Conservation (phyloP, 53 echinoderm and acorn worm genomes). For the Actinopyga echinites region DNA sequence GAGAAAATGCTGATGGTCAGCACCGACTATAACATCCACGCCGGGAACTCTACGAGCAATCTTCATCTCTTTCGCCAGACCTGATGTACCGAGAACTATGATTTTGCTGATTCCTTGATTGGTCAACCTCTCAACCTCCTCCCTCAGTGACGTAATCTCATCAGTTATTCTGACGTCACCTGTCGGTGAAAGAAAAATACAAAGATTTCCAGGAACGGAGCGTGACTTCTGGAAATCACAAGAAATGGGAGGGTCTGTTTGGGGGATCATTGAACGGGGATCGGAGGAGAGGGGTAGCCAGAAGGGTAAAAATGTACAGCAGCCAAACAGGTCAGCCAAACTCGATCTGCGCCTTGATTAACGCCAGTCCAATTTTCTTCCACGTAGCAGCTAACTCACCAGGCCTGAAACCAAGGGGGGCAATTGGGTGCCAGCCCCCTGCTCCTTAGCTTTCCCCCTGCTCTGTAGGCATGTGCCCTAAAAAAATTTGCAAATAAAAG, state of each 20-base stretch:
- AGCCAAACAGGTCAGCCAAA: too few relatives aligned
- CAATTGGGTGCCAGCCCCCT: too few relatives aligned
- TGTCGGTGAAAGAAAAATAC: not conserved
- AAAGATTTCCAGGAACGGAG: not conserved
- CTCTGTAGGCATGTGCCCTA: too few relatives aligned
- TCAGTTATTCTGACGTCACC: constrained; percentile 66
- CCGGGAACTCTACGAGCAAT: constrained; percentile 65
- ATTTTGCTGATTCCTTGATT: constrained; percentile 66
- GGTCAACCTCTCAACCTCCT: constrained; percentile 54
- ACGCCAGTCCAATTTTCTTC: too few relatives aligned
- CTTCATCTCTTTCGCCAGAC: constrained; percentile 64
- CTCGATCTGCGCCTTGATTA: too few relatives aligned
- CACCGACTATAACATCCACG: constrained; percentile 80
- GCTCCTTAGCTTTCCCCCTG: too few relatives aligned
- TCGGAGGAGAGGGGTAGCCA: not conserved
- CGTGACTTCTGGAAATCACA: not conserved
- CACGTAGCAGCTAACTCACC: too few relatives aligned
- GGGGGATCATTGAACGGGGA: not conserved
- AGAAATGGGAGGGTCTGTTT: not conserved
- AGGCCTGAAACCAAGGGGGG: too few relatives aligned
- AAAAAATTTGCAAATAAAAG: too few relatives aligned
- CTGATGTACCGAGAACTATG: constrained; percentile 82
- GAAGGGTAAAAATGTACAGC: too few relatives aligned
- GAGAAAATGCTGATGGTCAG: constrained; percentile 77
- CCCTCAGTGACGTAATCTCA: constrained; percentile 63